Percentiles rank a stretch among this genome's conserved stretches.
These are phyloP conservation scores for Enteromius thamalakanensis DNA, from an alignment of 2,797 vertebrate species.

Conservation along the genomic window DNA sequence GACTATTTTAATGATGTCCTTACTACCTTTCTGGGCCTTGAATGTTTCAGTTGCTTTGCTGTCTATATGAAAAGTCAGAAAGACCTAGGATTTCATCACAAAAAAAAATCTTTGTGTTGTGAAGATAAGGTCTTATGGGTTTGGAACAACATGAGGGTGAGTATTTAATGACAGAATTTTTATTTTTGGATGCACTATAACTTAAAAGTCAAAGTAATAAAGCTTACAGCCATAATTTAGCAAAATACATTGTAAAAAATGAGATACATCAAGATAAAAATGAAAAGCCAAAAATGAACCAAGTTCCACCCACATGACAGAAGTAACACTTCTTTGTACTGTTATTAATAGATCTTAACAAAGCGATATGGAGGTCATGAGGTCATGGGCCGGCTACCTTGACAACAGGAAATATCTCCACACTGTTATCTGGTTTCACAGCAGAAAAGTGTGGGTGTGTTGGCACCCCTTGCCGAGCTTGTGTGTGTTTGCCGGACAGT, in stretches of 20 bases:
- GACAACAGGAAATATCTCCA: conserved; percentile 52
- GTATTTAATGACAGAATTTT: not conserved
- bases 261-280: not conserved
- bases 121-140: not conserved
- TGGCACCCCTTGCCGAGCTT: conserved; percentile 29
- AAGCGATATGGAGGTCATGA: conserved; percentile 45
- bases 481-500: conserved; percentile 44
- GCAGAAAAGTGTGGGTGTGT: conserved; percentile 27
- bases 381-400: conserved; percentile 46
- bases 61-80: not conserved
- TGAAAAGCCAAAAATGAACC: not conserved
- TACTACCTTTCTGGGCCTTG: not conserved
- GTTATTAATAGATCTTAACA: conserved; percentile 37
- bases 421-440: conserved; percentile 33
- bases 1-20: not conserved
- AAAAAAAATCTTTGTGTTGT: not conserved
- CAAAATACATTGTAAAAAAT: not conserved
- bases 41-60: not conserved
- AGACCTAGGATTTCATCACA: not conserved
- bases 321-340: not conserved
- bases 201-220: conserved; percentile 4
- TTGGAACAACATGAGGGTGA: not conserved
- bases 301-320: not conserved
- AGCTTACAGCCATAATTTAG: not conserved
- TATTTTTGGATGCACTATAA: not conserved